Conservation (phyloP, 2,888 invertebrate genomes). For the Melanargia galathea region DNA sequence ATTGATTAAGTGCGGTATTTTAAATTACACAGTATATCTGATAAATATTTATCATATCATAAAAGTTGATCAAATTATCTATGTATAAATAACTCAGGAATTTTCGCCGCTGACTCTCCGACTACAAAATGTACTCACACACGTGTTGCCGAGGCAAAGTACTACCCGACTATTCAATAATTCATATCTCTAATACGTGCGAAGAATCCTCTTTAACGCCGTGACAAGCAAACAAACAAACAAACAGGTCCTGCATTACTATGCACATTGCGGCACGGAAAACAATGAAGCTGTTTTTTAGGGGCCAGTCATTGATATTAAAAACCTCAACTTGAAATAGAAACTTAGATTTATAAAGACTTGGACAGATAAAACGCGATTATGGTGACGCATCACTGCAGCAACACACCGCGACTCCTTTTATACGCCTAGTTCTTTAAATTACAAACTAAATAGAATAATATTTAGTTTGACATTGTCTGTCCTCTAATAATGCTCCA, state of each 20-base stretch:
- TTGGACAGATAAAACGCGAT: too few species aligned
- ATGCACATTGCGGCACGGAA: slow-evolving; percentile 48
- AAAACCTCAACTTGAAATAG: not conserved
- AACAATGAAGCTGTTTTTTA: slow-evolving; percentile 43
- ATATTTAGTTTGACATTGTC: too few species aligned
- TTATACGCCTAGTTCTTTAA: too few species aligned
- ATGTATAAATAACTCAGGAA: not conserved
- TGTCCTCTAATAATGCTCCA: too few species aligned
- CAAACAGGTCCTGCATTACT: slow-evolving; percentile 53
- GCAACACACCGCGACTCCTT: too few species aligned
- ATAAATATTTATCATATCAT: too few species aligned
- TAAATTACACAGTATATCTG: too few species aligned
- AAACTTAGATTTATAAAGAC: too few species aligned
- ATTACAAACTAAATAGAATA: too few species aligned
- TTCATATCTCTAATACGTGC: slow-evolving; percentile 70
- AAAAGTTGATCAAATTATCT: too few species aligned
- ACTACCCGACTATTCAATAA: slow-evolving; percentile 64
- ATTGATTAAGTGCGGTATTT: too few species aligned
- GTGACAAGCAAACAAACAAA: slow-evolving; percentile 64
- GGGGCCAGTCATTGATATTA: not conserved
- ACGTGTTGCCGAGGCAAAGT: slow-evolving; percentile 32
- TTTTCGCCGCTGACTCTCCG: not conserved
- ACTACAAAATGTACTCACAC: slow-evolving; percentile 36
- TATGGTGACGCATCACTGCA: too few species aligned
- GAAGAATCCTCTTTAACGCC: slow-evolving; percentile 71